Conservation (phyloP, 1,140 invertebrate species). For the Lepidurus arcticus region DNA sequence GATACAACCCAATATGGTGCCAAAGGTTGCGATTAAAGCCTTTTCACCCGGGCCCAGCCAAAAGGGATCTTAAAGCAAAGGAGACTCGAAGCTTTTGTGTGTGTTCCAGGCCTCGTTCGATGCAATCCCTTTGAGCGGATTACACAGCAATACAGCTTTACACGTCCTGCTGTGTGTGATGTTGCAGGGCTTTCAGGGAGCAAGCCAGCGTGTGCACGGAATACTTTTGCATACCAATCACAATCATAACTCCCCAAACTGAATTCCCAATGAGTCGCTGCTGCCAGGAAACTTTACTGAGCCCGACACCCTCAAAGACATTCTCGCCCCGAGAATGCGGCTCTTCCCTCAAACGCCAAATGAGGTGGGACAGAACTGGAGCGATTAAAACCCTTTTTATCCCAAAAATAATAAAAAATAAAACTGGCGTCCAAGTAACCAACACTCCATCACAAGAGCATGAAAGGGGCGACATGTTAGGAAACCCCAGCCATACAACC, state of each 20-base stretch:
- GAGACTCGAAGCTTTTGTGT: neutral
- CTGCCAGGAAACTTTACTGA: too few relatives aligned
- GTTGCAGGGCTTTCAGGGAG: conserved; percentile 17
- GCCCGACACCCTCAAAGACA: neutral
- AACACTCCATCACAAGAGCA: neutral
- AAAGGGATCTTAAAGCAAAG: neutral
- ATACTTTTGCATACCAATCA: conserved; percentile 22
- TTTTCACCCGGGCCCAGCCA: neutral
- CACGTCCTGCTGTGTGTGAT: conserved; percentile 14
- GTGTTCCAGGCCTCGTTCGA: neutral
- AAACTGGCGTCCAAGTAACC: neutral
- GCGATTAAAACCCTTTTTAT: neutral
- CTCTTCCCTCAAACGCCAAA: neutral
- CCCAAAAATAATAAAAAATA: neutral
- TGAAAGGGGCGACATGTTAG: conserved; percentile 17
- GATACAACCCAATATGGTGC: conserved; percentile 10
- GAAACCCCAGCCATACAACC: neutral
- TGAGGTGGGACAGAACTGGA: neutral
- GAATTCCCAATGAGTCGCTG: neutral
- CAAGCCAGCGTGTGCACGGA: conserved; percentile 16
- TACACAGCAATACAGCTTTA: conserved; percentile 18
- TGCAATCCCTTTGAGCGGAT: conserved; percentile 17
- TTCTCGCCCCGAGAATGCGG: neutral
- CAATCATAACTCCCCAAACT: conserved; percentile 15
- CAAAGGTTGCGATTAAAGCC: neutral